A percentile compares a stretch with the other conserved stretches of the same genome.
phyloP scores from a whole-genome alignment of 2,888 invertebrate genomes.

The Drosophila helvetica region DNA sequence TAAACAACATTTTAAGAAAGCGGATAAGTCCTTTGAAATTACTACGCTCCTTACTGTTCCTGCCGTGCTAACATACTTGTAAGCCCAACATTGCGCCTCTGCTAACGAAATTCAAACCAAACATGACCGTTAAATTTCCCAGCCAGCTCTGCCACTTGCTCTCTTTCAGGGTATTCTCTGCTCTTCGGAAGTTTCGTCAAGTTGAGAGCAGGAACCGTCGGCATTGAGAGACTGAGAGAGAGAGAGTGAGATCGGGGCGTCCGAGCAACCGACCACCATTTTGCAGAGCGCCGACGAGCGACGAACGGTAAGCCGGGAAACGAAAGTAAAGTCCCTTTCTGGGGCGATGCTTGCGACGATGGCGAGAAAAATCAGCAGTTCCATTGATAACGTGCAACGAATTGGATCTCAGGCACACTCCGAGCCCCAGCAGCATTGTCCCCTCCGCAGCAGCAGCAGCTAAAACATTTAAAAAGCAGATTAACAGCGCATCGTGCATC shows the following conservation, averaged over 20 bases:
- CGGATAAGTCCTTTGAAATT: too few species aligned
- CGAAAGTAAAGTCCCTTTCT: slow-evolving; percentile 51
- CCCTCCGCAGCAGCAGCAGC: slow-evolving; percentile 7
- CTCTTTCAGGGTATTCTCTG: background rate
- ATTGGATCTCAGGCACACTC: slow-evolving; percentile 69
- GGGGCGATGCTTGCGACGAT: slow-evolving; percentile 74
- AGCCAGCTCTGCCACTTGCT: background rate
- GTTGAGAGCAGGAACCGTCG: slow-evolving; percentile 33
- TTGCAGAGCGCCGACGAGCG: slow-evolving; percentile 14
- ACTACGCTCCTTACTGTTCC: background rate
- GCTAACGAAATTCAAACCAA: background rate
- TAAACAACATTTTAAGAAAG: background rate
- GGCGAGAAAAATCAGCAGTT: slow-evolving; percentile 80
- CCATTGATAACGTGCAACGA: slow-evolving; percentile 81
- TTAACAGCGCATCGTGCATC: too few species aligned
- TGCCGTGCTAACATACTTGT: background rate
- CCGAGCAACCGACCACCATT: background rate
- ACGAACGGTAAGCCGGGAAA: slow-evolving; percentile 16
- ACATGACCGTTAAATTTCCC: slow-evolving; percentile 13
- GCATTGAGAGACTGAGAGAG: slow-evolving; percentile 37
- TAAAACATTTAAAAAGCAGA: too few species aligned
- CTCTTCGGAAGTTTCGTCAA: slow-evolving; percentile 53
- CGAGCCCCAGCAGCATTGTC: slow-evolving; percentile 28
- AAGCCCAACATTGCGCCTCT: background rate
- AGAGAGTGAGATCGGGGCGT: slow-evolving; percentile 7